These are phyloP conservation scores for Pachyramphus minor DNA, from an alignment of 2,113 vertebrate species.

Conservation along the genomic window DNA sequence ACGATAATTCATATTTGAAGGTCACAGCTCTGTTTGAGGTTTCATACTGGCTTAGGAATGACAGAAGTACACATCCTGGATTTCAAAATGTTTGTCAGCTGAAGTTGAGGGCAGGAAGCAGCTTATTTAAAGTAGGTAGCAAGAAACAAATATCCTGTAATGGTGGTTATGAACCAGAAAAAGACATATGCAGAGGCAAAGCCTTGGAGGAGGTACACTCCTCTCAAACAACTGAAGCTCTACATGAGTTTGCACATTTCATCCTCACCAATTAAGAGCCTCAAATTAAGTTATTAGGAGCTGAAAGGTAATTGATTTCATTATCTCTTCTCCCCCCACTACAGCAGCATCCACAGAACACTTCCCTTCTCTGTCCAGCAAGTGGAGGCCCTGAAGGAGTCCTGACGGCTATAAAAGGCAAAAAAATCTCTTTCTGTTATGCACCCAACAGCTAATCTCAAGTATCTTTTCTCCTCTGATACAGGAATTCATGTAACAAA, in stretches of 20 bases:
- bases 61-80: neutral
- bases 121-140: neutral
- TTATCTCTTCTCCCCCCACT: neutral
- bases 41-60: neutral
- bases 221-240: neutral
- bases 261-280: neutral
- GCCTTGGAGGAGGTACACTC: neutral
- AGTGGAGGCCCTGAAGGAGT: conserved; percentile 20
- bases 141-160: neutral
- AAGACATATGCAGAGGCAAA: neutral
- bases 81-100: neutral
- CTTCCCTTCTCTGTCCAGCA: conserved; percentile 36
- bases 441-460: conserved; percentile 13
- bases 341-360: neutral
- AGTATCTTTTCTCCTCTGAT: neutral
- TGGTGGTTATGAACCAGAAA: neutral
- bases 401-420: conserved; percentile 64
- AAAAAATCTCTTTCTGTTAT: conserved; percentile 49
- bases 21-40: neutral
- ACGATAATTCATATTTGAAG: neutral
- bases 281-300: neutral
- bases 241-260: neutral
- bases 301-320: neutral
- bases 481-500: neutral
- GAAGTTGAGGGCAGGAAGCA: neutral